phyloP scores from a whole-genome alignment of 2,888 invertebrate species.

The Taenaris catops region DNA sequence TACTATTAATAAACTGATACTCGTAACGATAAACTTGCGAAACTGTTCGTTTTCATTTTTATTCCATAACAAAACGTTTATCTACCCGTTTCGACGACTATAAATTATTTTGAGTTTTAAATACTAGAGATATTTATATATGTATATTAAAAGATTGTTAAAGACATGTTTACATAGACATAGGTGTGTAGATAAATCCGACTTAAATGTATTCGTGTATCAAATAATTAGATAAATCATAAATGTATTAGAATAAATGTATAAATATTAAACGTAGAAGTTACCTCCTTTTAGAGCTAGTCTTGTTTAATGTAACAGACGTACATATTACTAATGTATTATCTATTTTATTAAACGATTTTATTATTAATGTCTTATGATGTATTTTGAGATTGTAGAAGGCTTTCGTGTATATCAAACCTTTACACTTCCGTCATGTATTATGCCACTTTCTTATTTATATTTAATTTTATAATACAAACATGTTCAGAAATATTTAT shows the following conservation, averaged over 20 bases:
- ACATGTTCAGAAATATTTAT: too few species aligned
- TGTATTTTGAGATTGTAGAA: conserved; percentile 42
- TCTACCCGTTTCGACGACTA: conserved; percentile 1
- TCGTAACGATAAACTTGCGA: too few species aligned
- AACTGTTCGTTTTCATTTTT: too few species aligned
- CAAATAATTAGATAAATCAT: conserved; percentile 50
- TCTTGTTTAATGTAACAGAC: conserved; percentile 44
- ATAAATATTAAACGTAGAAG: conserved; percentile 50
- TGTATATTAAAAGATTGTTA: conserved; percentile 15
- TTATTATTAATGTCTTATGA: conserved; percentile 34
- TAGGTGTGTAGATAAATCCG: conserved; percentile 56
- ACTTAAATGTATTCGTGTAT: conserved; percentile 59
- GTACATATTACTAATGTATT: conserved; percentile 42
- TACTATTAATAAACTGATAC: too few species aligned
- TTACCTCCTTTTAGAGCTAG: conserved; percentile 48
- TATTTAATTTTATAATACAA: too few species aligned
- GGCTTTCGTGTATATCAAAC: conserved; percentile 60
- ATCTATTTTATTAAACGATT: conserved; percentile 43
- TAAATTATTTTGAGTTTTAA: background rate
- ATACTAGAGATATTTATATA: conserved; percentile 1
- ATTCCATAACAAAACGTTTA: too few species aligned
- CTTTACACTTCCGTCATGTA: too few species aligned
- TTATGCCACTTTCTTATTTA: too few species aligned
- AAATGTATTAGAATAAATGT: conserved; percentile 46
- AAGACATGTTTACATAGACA: conserved; percentile 27